phyloP scores from a whole-genome alignment of 2,888 invertebrate species.

The Caenorhabditis sp. region DNA sequence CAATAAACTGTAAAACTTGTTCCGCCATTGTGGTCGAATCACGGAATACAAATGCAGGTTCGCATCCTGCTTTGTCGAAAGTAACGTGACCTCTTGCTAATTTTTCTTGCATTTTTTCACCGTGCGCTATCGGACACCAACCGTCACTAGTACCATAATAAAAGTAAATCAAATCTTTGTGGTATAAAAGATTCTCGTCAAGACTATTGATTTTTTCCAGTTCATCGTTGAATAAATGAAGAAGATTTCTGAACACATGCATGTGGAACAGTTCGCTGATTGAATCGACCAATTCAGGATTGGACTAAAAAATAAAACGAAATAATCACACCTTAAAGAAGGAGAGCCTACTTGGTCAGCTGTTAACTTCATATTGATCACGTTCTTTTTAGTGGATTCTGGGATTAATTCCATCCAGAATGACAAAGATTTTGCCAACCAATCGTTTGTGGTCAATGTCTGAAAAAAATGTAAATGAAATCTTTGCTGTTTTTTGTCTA shows the following conservation, averaged over 20 bases:
- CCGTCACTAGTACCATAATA: conserved; percentile 57
- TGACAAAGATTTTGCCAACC: conserved; percentile 50
- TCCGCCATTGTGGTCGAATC: conserved; percentile 58
- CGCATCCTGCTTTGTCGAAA: conserved; percentile 54
- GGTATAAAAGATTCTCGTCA: conserved; percentile 41
- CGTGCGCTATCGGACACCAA: conserved; percentile 57
- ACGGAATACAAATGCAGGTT: conserved; percentile 62
- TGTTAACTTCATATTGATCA: conserved; percentile 43
- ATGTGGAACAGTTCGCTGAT: conserved; percentile 52
- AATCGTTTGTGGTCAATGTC: conserved; percentile 56
- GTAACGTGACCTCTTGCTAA: conserved; percentile 52
- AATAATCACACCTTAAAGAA: neutral
- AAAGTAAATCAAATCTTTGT: conserved; percentile 46
- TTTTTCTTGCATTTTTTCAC: conserved; percentile 35
- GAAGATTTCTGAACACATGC: conserved; percentile 58
- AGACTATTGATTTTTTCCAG: conserved; percentile 45
- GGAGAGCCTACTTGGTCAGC: conserved; percentile 15
- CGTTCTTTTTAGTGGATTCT: conserved; percentile 34
- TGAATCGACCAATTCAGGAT: conserved; percentile 40
- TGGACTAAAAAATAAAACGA: conserved; percentile 19
- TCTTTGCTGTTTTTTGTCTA: too few species aligned
- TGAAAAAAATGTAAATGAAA: conserved; percentile 29
- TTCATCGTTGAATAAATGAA: conserved; percentile 56
- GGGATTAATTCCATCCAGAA: conserved; percentile 57
- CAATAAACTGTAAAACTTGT: conserved; percentile 50